Base-by-base conservation (phyloP, 2,113 vertebrate genomes). In the Pycnonotus jocosus region DNA sequence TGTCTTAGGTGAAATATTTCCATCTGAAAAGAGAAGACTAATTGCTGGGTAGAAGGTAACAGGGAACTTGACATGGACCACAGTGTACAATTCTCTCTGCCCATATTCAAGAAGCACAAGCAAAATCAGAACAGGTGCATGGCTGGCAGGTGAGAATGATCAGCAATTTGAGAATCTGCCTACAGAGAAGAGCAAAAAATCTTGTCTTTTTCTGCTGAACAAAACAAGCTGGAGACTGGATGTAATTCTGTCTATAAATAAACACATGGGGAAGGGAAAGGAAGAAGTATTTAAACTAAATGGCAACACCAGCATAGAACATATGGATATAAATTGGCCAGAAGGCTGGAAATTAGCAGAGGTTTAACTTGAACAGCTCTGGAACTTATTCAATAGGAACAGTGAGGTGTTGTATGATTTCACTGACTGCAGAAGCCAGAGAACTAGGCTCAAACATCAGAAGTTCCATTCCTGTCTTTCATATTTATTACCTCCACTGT, bases 201-300 rank as follows among this genome's bases (percentile, higher is more conserved):
- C 23, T 69, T 53, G 23, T 24, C 10, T 19, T 69, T 64, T 86
- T 54, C 72, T 86, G 68, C 30, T 17, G 5, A 88, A 62, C 42
- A 91, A 73, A 88, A 92, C 31, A 65, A 88, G 18, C 15, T 73
- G 62, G 71, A 51, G n/a, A 61, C 25, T 83, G 31, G 24, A 71
- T 79, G 27, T 42, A 84, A 87, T 70, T 83, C 54, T 54, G 54
- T 77, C 72, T 86, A 58, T 73, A 83, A 95, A 83, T 78, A 81
- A 20, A 61, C 14, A 65, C 11, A 60, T 6, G 38, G 72, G 13
- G 78, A 93, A 85, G 30, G 18, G 20, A 78, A 42, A 91, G 28
- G 44, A 93, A 89, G 33, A 71, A 48, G 37, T 40, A 88, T 50
- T 74, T 87, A 76, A 88, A 82, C 33, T 74, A 85, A 90, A 79